Conservation (phyloP, 2,888 invertebrate genomes). For the Clanis bilineata region DNA sequence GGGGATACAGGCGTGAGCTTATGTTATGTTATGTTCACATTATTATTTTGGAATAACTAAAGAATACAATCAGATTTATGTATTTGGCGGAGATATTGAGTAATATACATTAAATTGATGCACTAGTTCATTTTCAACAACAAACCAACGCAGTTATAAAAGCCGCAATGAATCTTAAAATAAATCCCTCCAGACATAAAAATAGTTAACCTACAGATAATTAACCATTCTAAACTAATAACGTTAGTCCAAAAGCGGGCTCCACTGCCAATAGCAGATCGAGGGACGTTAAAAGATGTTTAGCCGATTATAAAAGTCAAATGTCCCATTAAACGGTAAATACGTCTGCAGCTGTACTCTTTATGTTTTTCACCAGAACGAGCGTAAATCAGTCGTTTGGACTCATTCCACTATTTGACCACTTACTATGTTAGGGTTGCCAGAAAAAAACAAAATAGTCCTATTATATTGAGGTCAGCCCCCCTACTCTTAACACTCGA, state of each 20-base stretch:
- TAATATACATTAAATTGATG: no score
- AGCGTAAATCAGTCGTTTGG: slow-evolving; percentile 65
- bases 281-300: slow-evolving; percentile 30
- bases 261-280: slow-evolving; percentile 20
- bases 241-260: background rate
- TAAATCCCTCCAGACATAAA: background rate
- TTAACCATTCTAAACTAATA: background rate
- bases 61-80: no score
- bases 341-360: slow-evolving; percentile 70
- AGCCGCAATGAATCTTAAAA: background rate
- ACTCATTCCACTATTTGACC: slow-evolving; percentile 59
- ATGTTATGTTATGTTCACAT: no score
- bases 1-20: no score
- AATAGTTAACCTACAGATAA: slow-evolving; percentile 1
- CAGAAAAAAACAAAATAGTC: background rate
- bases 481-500: no score
- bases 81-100: no score
- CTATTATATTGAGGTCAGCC: no score
- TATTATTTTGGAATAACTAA: no score
- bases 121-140: no score
- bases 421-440: slow-evolving; percentile 35
- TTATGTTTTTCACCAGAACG: slow-evolving; percentile 64
- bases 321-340: slow-evolving; percentile 59
- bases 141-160: background rate
- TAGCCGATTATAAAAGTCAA: slow-evolving; percentile 37